Percentiles rank a stretch among this genome's conserved stretches.
Evolutionary conservation across 2,797 vertebrate species (phyloP).

Genomic region (Sebastolobus alascanus): DNA sequence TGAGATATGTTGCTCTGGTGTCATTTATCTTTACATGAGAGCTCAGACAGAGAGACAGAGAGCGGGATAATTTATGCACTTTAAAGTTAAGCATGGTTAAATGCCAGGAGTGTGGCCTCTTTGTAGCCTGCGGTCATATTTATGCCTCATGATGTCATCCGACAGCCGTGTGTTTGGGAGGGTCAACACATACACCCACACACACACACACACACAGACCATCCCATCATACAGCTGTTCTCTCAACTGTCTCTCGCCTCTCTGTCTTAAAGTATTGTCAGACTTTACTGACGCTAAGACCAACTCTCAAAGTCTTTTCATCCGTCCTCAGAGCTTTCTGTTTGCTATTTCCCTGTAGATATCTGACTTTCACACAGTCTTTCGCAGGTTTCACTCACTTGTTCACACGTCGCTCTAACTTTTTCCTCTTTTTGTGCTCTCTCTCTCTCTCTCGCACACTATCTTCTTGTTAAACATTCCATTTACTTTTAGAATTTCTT

Average conservation of each 20-base stretch:
- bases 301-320: conserved; percentile 21
- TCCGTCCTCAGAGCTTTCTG: conserved; percentile 44
- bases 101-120: conserved; percentile 69
- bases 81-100: conserved; percentile 57
- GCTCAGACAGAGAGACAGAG: conserved; percentile 23
- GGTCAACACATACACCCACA: conserved; percentile 71
- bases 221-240: conserved; percentile 71
- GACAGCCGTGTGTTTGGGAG: conserved; percentile 75
- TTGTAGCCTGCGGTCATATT: conserved; percentile 79
- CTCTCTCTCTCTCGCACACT: neutral
- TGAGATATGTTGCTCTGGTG: conserved; percentile 37
- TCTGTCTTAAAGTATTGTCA: conserved; percentile 41
- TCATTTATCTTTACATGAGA: conserved; percentile 43
- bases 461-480: conserved; percentile 33
- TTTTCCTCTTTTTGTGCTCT: conserved; percentile 6
- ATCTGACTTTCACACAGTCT: conserved; percentile 61
- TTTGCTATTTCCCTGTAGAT: conserved; percentile 45
- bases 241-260: conserved; percentile 38
- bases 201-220: conserved; percentile 66
- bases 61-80: conserved; percentile 33
- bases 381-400: conserved; percentile 57
- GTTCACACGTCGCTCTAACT: conserved; percentile 38
- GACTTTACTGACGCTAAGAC: conserved; percentile 45
- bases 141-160: conserved; percentile 83
- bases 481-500: conserved; percentile 43